These are phyloP conservation scores for Esox lucius DNA, from an alignment of 2,797 vertebrate species.

Conservation along the genomic window DNA sequence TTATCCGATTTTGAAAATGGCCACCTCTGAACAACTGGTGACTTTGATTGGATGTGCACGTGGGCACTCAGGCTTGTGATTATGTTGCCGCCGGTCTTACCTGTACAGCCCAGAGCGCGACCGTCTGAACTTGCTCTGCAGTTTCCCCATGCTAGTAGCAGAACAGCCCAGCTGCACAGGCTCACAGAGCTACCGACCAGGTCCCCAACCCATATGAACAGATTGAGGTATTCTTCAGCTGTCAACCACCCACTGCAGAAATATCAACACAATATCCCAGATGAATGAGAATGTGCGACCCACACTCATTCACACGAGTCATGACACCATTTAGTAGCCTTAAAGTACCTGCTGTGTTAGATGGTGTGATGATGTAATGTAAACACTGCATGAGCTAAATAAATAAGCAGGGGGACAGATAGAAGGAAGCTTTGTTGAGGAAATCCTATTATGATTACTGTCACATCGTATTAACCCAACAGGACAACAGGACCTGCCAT, in stretches of 20 bases:
- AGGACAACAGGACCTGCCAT: not conserved
- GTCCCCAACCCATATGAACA: not conserved
- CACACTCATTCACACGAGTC: not conserved
- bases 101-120: constrained; percentile 82
- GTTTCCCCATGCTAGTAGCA: constrained; percentile 82
- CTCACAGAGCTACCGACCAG: not conserved
- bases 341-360: not conserved
- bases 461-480: constrained; percentile 41
- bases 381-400: constrained; percentile 7
- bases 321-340: not conserved
- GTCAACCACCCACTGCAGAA: constrained; percentile 3
- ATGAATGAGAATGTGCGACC: not conserved
- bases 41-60: not conserved
- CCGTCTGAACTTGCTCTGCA: constrained; percentile 88
- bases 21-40: too few relatives aligned
- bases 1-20: not conserved
- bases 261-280: not conserved
- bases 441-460: constrained; percentile 48
- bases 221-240: not conserved
- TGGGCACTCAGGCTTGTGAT: not conserved
- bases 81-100: constrained; percentile 63
- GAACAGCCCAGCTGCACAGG: constrained; percentile 2
- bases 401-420: constrained; percentile 3
- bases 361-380: constrained; percentile 7
- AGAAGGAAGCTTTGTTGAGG: constrained; percentile 12